A percentile compares a stretch with the other conserved stretches of the same genome.
Conservation (phyloP, 2,888 invertebrate species). For the Elysia crispata region DNA sequence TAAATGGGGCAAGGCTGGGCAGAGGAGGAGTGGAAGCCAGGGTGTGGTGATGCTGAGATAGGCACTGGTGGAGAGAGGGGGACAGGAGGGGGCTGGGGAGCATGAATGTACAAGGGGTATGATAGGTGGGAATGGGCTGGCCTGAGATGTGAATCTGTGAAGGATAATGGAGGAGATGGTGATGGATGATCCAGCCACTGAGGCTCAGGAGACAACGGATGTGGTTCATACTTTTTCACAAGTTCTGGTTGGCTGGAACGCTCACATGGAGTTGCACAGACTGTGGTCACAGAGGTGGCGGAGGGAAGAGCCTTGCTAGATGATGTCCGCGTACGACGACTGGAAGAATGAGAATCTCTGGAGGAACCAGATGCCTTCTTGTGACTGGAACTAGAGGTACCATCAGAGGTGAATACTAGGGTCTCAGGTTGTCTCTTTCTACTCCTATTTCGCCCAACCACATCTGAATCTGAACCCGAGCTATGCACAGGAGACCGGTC, state of each 20-base stretch:
- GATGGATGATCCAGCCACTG: conserved; percentile 2
- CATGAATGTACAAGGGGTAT: not conserved
- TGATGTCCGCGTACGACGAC: not conserved
- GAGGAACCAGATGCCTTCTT: not conserved
- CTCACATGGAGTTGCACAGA: too few species aligned
- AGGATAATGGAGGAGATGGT: not conserved
- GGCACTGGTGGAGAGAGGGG: not conserved
- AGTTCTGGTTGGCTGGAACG: too few species aligned
- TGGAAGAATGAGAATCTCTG: not conserved
- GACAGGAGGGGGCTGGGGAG: not conserved
- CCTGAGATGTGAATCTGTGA: not conserved
- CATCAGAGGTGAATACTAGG: not conserved
- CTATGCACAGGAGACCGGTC: conserved; percentile 52
- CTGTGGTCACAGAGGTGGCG: too few species aligned
- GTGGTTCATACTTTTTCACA: not conserved
- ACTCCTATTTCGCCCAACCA: not conserved
- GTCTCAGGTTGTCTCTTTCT: not conserved
- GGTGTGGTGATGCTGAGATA: not conserved
- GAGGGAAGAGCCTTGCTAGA: not conserved
- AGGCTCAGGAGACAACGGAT: not conserved
- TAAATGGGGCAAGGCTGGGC: not conserved
- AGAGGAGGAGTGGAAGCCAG: not conserved
- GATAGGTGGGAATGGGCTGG: not conserved
- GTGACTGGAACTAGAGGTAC: not conserved
- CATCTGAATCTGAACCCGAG: conserved; percentile 59